Evolutionary conservation across 2,888 invertebrate species (phyloP).

Genomic region (Eilema sororculum): DNA sequence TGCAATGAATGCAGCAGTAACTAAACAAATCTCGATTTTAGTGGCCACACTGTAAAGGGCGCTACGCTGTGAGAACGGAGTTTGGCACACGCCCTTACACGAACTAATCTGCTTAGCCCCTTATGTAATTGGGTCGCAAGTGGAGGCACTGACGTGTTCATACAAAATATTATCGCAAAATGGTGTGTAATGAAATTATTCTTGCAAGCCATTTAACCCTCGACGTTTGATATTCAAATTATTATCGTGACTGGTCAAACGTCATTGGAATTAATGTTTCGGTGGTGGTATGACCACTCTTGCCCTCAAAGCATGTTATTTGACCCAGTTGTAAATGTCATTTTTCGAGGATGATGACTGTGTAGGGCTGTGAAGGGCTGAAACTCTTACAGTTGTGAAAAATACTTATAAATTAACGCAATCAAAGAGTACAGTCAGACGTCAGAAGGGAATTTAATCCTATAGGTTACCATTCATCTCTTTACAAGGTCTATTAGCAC

Average conservation of each 20-base stretch:
- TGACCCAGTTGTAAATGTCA: too few relatives aligned
- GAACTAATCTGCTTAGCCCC: constrained; percentile 41
- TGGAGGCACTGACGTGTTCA: constrained; percentile 3
- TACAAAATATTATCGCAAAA: not conserved
- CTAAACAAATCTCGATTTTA: constrained; percentile 5
- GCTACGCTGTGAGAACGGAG: constrained; percentile 16
- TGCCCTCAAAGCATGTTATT: too few relatives aligned
- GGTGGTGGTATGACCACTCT: too few relatives aligned
- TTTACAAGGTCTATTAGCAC: too few relatives aligned
- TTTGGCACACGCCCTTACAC: constrained; percentile 30
- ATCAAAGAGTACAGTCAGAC: too few relatives aligned
- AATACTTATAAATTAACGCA: too few relatives aligned
- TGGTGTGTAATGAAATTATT: not conserved
- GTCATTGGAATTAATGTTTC: too few relatives aligned
- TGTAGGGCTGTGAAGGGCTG: too few relatives aligned
- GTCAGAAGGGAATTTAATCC: too few relatives aligned
- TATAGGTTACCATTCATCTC: too few relatives aligned
- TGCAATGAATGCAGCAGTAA: not conserved
- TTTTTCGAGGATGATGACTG: too few relatives aligned
- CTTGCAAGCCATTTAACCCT: not conserved
- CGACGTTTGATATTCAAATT: not conserved
- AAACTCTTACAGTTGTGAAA: too few relatives aligned
- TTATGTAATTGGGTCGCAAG: constrained; percentile 36
- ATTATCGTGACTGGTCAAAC: not conserved
- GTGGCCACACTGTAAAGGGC: constrained; percentile 34